phyloP scores from a whole-genome alignment of 2,888 invertebrate genomes.

The Drosophila kokeensis region DNA sequence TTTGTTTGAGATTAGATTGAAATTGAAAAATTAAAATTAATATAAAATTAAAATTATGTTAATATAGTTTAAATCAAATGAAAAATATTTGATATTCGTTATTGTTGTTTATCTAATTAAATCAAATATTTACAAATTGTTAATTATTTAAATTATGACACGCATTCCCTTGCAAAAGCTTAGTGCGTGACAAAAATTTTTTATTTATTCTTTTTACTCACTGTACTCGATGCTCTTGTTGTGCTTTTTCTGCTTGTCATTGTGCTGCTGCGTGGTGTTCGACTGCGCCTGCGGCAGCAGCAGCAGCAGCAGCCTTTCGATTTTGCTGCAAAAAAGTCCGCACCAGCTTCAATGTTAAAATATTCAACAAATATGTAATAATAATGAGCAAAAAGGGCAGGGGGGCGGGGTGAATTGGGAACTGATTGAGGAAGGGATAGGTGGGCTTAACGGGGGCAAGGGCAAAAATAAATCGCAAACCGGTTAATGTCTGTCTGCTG shows the following conservation, averaged over 20 bases:
- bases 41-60: too few relatives aligned
- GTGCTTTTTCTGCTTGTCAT: slow-evolving; percentile 38
- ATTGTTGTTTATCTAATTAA: neutral
- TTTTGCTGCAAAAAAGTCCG: slow-evolving; percentile 34
- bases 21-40: too few relatives aligned
- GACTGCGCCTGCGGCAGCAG: slow-evolving; percentile 32
- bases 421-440: slow-evolving; percentile 8
- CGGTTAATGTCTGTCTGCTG: slow-evolving; percentile 58
- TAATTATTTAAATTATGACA: neutral
- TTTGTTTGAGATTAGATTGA: neutral
- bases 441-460: slow-evolving; percentile 41
- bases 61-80: neutral
- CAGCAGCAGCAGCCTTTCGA: slow-evolving; percentile 33
- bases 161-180: neutral
- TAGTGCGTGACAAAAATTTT: slow-evolving; percentile 8
- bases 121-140: neutral
- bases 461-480: slow-evolving; percentile 77
- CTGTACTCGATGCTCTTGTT: slow-evolving; percentile 23
- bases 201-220: neutral
- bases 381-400: slow-evolving; percentile 51
- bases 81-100: neutral
- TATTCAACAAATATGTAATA: slow-evolving; percentile 74
- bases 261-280: slow-evolving; percentile 26
- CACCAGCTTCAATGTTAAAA: slow-evolving; percentile 57
- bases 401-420: slow-evolving; percentile 5